A percentile compares a stretch with the other conserved stretches of the same genome.
Evolutionary conservation across 2,797 vertebrate species (phyloP).

Genomic region (Hyperoplus lanceolatus): DNA sequence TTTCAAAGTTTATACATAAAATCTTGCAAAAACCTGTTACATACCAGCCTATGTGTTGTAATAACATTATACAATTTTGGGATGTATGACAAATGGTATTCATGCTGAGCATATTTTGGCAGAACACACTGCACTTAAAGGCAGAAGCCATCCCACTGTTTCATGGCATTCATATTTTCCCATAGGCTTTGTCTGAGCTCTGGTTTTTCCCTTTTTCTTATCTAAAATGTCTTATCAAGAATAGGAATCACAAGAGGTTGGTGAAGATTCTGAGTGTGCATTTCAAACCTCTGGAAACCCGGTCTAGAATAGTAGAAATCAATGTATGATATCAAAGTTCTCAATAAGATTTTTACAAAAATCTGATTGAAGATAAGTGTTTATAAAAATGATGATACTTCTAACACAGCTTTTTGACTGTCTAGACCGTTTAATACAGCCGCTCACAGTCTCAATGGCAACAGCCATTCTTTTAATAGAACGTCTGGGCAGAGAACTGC

Average conservation of each 20-base stretch:
- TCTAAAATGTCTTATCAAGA: neutral
- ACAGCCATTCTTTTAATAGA: too few relatives aligned
- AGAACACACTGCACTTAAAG: neutral
- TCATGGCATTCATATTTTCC: neutral
- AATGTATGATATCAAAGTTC: too few relatives aligned
- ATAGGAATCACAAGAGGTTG: neutral
- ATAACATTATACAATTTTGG: conserved; percentile 18
- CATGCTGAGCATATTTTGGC: conserved; percentile 23
- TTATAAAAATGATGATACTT: too few relatives aligned
- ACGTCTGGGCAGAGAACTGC: too few relatives aligned
- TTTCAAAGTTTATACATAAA: conserved; percentile 4
- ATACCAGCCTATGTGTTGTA: conserved; percentile 11
- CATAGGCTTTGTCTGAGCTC: neutral
- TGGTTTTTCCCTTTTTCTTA: neutral
- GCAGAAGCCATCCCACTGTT: conserved; percentile 18
- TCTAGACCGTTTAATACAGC: too few relatives aligned
- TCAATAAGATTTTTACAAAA: too few relatives aligned
- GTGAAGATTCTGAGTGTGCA: neutral
- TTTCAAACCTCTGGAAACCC: too few relatives aligned
- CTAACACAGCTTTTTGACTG: too few relatives aligned
- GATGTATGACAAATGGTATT: conserved; percentile 12
- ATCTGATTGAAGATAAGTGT: too few relatives aligned
- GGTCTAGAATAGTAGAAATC: too few relatives aligned
- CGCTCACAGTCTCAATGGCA: too few relatives aligned
- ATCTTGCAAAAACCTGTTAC: conserved; percentile 4